A percentile compares a stretch with the other conserved stretches of the same genome.
phyloP scores from a whole-genome alignment of 2,888 invertebrate genomes.

The Chirona hameri region DNA sequence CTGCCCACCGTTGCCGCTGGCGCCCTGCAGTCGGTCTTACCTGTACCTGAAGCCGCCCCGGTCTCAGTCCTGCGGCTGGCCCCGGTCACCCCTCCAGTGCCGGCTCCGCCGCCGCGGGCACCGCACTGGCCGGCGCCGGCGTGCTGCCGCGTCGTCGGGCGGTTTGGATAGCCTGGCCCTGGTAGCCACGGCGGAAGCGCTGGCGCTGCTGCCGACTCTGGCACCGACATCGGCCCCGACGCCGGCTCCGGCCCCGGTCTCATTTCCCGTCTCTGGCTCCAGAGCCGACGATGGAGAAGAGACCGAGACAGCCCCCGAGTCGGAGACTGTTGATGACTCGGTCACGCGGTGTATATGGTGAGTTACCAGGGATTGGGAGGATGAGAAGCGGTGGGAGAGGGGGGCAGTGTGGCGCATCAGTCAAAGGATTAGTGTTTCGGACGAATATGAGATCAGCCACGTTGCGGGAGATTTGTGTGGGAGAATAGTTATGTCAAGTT shows the following conservation, averaged over 20 bases:
- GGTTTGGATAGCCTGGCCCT: too few relatives aligned
- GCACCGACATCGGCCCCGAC: background rate
- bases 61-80: constrained; percentile 47
- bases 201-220: background rate
- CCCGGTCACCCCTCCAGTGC: constrained; percentile 59
- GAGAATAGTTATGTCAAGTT: too few relatives aligned
- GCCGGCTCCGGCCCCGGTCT: constrained; percentile 35
- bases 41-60: constrained; percentile 31
- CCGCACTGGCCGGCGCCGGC: constrained; percentile 26
- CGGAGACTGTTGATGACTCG: constrained; percentile 64
- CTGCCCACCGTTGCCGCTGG: background rate
- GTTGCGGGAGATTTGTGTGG: too few relatives aligned
- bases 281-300: constrained; percentile 56
- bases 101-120: constrained; percentile 48
- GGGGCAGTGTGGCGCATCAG: too few relatives aligned
- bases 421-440: too few relatives aligned
- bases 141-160: background rate
- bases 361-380: constrained; percentile 37
- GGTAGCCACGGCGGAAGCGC: too few relatives aligned
- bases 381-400: too few relatives aligned
- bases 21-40: too few relatives aligned
- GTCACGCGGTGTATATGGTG: constrained; percentile 88
- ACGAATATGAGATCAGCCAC: too few relatives aligned
- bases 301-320: constrained; percentile 84
- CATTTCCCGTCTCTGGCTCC: background rate